Percentiles rank a stretch among this genome's conserved stretches.
These are phyloP conservation scores for Helobdella robusta DNA, from an alignment of 2,888 invertebrate genomes.

Conservation along the genomic window DNA sequence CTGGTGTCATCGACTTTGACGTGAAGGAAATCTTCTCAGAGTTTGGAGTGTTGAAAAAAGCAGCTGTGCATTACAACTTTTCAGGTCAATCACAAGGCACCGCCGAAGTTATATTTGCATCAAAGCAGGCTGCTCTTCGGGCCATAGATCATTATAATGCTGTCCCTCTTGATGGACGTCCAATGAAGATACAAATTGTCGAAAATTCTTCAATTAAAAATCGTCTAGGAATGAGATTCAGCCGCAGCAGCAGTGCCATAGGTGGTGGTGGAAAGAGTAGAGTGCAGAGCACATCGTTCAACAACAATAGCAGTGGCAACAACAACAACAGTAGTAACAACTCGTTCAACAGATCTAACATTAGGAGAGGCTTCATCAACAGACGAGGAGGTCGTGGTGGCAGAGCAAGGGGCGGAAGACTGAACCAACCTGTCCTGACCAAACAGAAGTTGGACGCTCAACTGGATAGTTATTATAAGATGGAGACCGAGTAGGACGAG, in stretches of 20 bases:
- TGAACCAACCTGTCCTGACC: neutral
- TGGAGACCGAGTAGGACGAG: no score
- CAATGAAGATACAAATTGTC: slow-evolving; percentile 25
- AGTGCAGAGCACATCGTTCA: no score
- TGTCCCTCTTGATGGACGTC: slow-evolving; percentile 78
- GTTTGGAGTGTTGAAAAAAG: slow-evolving; percentile 86
- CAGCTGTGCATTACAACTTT: slow-evolving; percentile 90
- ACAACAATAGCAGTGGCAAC: no score
- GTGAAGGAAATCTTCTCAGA: slow-evolving; percentile 90
- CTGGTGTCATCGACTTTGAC: slow-evolving; percentile 91
- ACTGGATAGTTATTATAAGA: slow-evolving; percentile 21
- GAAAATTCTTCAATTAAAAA: neutral
- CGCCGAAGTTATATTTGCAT: slow-evolving; percentile 90
- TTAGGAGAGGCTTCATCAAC: neutral
- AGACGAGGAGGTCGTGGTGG: slow-evolving; percentile 4
- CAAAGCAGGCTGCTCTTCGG: slow-evolving; percentile 75
- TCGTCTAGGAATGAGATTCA: neutral
- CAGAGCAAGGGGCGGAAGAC: slow-evolving; percentile 18
- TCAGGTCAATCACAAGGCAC: slow-evolving; percentile 91
- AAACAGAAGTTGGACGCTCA: slow-evolving; percentile 20
- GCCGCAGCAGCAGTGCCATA: no score
- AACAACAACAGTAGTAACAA: no score
- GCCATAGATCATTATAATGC: slow-evolving; percentile 94
- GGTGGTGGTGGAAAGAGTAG: neutral
- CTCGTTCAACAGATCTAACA: no score